Evolutionary conservation across 1,140 invertebrate species (phyloP).

Genomic region (Drosophila oshimai): DNA sequence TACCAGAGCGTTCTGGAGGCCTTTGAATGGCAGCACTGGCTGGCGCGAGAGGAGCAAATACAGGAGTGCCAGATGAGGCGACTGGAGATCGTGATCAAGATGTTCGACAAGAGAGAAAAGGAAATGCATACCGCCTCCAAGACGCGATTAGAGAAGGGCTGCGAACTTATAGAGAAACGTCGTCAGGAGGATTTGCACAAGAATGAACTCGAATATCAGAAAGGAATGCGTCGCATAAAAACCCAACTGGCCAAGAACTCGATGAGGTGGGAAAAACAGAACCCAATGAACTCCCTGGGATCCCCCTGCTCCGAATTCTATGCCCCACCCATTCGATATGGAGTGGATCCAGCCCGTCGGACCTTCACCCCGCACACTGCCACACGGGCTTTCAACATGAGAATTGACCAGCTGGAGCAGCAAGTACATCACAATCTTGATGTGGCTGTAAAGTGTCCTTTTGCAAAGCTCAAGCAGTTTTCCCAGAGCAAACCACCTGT

Average conservation of each 20-base stretch:
- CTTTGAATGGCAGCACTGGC: slow-evolving; percentile 81
- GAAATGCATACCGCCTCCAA: slow-evolving; percentile 78
- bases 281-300: slow-evolving; percentile 83
- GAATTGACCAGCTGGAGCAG: slow-evolving; percentile 72
- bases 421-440: slow-evolving; percentile 27
- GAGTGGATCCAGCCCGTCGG: slow-evolving; percentile 83
- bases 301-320: slow-evolving; percentile 84
- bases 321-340: slow-evolving; percentile 83
- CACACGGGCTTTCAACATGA: slow-evolving; percentile 59
- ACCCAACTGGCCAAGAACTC: slow-evolving; percentile 34
- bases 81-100: slow-evolving; percentile 83
- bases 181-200: slow-evolving; percentile 80
- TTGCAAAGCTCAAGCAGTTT: slow-evolving; percentile 60
- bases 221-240: slow-evolving; percentile 64
- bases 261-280: slow-evolving; percentile 64
- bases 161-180: slow-evolving; percentile 74
- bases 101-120: slow-evolving; percentile 75
- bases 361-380: slow-evolving; percentile 60
- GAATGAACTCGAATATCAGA: slow-evolving; percentile 78
- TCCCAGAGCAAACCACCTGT: slow-evolving; percentile 54
- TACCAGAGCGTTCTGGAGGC: slow-evolving; percentile 57
- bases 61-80: slow-evolving; percentile 85
- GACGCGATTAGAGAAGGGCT: slow-evolving; percentile 80
- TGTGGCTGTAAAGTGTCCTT: slow-evolving; percentile 64
- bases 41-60: slow-evolving; percentile 83